Percentiles rank a stretch among this genome's conserved stretches.
phyloP scores from a whole-genome alignment of 2,113 vertebrate genomes.

The Cercopithecus mona region DNA sequence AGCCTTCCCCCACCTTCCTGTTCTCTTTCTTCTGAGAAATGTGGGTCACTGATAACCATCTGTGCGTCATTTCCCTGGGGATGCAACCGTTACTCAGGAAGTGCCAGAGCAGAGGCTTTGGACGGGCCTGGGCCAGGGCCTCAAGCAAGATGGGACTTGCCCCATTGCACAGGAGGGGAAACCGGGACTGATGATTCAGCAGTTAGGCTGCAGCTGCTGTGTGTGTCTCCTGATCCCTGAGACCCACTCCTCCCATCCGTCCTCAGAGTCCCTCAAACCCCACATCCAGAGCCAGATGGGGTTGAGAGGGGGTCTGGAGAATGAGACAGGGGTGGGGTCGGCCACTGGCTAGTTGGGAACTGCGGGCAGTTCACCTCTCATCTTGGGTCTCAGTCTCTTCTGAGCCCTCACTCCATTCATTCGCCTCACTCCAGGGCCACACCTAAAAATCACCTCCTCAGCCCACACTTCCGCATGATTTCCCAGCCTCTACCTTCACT shows the following conservation, averaged over 20 bases:
- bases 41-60: conserved; percentile 29
- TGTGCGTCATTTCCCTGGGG: not conserved
- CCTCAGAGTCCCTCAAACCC: not conserved
- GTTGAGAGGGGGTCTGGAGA: not conserved
- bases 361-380: not conserved
- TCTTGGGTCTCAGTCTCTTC: not conserved
- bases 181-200: not conserved
- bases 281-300: not conserved
- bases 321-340: not conserved
- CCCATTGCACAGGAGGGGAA: not conserved
- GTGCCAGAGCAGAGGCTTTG: not conserved
- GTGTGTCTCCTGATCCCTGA: not conserved
- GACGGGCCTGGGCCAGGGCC: not conserved
- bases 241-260: rapidly evolving
- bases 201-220: rapidly evolving
- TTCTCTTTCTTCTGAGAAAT: conserved; percentile 43
- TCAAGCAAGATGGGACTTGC: not conserved
- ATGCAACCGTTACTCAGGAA: not conserved
- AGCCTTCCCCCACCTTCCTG: conserved; percentile 9
- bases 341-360: not conserved
- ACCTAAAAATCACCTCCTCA: not conserved
- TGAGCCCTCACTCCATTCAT: not conserved
- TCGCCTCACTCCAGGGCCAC: not conserved
- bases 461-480: not conserved
- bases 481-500: not conserved